phyloP scores from a whole-genome alignment of 1,140 invertebrate genomes.

The Pararge aegeria region DNA sequence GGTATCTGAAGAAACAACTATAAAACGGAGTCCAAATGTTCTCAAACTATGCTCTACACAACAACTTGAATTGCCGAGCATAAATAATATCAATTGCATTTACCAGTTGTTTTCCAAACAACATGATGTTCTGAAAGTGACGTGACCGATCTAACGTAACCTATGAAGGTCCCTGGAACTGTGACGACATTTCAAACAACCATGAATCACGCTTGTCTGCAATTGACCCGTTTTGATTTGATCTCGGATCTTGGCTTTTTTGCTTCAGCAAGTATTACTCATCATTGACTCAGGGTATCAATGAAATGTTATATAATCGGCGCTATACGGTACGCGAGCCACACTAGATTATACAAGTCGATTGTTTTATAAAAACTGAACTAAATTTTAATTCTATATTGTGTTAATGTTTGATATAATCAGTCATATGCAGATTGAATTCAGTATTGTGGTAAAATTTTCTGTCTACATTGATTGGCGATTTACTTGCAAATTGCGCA shows the following conservation, averaged over 20 bases:
- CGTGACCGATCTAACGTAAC: constrained; percentile 21
- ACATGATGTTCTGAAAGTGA: constrained; percentile 2
- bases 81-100: constrained; percentile 22
- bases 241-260: constrained; percentile 50
- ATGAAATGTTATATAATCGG: constrained; percentile 56
- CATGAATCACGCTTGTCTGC: constrained; percentile 53
- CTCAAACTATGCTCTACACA: no score
- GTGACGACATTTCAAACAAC: constrained; percentile 59
- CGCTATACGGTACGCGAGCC: background rate
- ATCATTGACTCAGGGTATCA: constrained; percentile 54
- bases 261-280: constrained; percentile 54
- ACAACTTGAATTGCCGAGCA: background rate
- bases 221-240: constrained; percentile 59
- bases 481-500: no score
- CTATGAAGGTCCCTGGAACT: constrained; percentile 48
- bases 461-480: no score
- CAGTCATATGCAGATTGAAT: no score
- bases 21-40: no score
- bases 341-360: constrained; percentile 5
- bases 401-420: no score
- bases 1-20: no score
- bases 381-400: no score
- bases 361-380: no score
- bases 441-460: no score
- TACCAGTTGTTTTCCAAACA: constrained; percentile 11